These are phyloP conservation scores for Volucella bombylans DNA, from an alignment of 2,888 invertebrate genomes.

Conservation along the genomic window DNA sequence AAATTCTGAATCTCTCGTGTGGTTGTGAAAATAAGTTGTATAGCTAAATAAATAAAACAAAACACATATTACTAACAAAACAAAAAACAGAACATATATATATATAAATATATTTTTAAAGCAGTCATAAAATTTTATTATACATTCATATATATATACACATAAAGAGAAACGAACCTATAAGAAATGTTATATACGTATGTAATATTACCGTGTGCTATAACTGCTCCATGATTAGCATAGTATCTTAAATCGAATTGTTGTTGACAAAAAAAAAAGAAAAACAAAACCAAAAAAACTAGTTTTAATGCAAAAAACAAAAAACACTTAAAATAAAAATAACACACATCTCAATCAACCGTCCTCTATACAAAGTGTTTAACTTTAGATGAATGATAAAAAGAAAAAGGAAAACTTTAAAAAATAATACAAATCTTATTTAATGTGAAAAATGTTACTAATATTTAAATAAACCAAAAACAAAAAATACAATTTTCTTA, in stretches of 20 bases:
- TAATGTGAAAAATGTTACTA: slow-evolving; percentile 68
- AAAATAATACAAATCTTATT: slow-evolving; percentile 28
- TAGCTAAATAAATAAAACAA: slow-evolving; percentile 62
- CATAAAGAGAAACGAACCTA: slow-evolving; percentile 67
- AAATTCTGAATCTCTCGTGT: slow-evolving; percentile 76
- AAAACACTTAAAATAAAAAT: slow-evolving; percentile 57
- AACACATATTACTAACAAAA: slow-evolving; percentile 69
- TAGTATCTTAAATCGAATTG: slow-evolving; percentile 72
- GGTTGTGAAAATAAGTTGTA: slow-evolving; percentile 76
- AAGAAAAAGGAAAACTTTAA: slow-evolving; percentile 31
- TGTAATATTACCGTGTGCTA: slow-evolving; percentile 70
- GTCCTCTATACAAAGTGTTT: slow-evolving; percentile 76
- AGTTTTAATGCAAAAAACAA: slow-evolving; percentile 12
- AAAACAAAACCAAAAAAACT: background rate
- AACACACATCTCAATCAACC: slow-evolving; percentile 74
- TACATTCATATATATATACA: slow-evolving; percentile 70
- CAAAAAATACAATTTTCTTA: slow-evolving; percentile 47
- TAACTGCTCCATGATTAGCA: slow-evolving; percentile 72
- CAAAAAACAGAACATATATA: slow-evolving; percentile 47
- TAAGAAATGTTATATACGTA: slow-evolving; percentile 74
- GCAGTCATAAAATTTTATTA: slow-evolving; percentile 73
- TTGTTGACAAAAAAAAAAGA: slow-evolving; percentile 61
- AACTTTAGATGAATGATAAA: slow-evolving; percentile 61
- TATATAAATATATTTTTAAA: slow-evolving; percentile 72
- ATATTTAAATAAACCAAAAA: slow-evolving; percentile 51